Base-by-base conservation (phyloP, 2,797 vertebrate genomes). In the Typhlichthys subterraneus region DNA sequence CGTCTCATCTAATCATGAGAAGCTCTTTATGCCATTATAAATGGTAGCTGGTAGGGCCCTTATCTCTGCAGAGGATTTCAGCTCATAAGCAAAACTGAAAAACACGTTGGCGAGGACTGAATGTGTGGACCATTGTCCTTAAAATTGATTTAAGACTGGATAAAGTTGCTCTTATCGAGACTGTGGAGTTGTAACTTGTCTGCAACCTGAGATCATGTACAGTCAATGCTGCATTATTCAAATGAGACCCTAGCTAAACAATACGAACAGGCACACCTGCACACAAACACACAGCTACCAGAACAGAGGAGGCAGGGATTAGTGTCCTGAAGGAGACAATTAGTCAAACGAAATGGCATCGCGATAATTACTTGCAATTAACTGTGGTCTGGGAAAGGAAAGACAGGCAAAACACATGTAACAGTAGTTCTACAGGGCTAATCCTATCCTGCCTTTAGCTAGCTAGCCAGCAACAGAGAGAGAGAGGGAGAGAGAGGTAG, bases 351-450 rank as follows among this genome's bases (percentile, higher is more conserved):
- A 89, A 89, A 89, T 88, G 86, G 79, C 87, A 88, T 88, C 79
- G 72, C 14, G 76, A 88, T 84, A 87, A 89, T 87, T 90, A 87
- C 88, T 90, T 79, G 84, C 77, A 88, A 89, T 90, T 88, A 88
- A 85, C 82, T 79, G 76, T 65, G 76, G 69, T 69, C 60, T 67
- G 77, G 83, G 79, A 85, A 84, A 84, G 84, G 13, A 72, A 57
- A 49, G 69, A 78, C 86, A 86, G 87, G 77, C 89, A 85, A 86
- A 80, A 72, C 70, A 57, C 46, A 5, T 12, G 31, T 52, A 52
- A 42, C 59, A 63, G 51, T 67, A 69, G 79, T 66, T 73, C 62
- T 63, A 64, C 60, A 57, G 11, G 15, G 33, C 5, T 38, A 38
- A 38, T 38, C 6, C 33, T 38, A 38, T 38, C 33, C 5, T 12